A percentile compares a stretch with the other conserved stretches of the same genome.
Evolutionary conservation across 64 coral and sea anemone genomes (phyloP).

Genomic region (Catalaphyllia jardinei): DNA sequence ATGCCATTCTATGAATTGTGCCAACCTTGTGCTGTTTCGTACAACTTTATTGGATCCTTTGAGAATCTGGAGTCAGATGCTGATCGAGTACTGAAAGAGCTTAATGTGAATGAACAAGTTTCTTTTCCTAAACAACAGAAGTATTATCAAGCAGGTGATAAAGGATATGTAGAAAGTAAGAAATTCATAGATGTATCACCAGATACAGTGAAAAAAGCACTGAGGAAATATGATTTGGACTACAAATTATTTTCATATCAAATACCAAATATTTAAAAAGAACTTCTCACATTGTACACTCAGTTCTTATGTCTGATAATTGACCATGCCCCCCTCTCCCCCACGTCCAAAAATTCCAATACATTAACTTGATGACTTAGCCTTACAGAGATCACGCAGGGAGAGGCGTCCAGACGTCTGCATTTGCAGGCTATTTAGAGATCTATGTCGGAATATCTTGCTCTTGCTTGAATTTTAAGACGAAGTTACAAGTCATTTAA

Average conservation of each 20-base stretch:
- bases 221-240: conserved; percentile 50
- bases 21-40: conserved; percentile 68
- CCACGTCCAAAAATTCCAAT: too few relatives aligned
- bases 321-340: too few relatives aligned
- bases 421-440: too few relatives aligned
- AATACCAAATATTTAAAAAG: conserved; percentile 1
- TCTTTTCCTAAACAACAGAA: conserved; percentile 60
- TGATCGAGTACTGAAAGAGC: conserved; percentile 43
- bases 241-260: conserved; percentile 69
- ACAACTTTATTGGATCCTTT: conserved; percentile 77
- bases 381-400: too few relatives aligned
- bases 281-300: too few relatives aligned
- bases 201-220: conserved; percentile 43
- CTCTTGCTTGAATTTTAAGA: too few relatives aligned
- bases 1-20: conserved; percentile 69
- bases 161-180: not conserved
- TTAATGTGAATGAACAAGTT: conserved; percentile 51
- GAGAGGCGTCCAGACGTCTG: too few relatives aligned
- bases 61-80: conserved; percentile 68
- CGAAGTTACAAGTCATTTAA: too few relatives aligned
- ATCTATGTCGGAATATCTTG: too few relatives aligned
- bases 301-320: too few relatives aligned
- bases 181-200: conserved; percentile 17
- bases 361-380: too few relatives aligned
- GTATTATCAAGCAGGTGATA: conserved; percentile 51